These are phyloP conservation scores for Oncorhynchus clarkii DNA, from an alignment of 2,113 vertebrate species.

Conservation along the genomic window DNA sequence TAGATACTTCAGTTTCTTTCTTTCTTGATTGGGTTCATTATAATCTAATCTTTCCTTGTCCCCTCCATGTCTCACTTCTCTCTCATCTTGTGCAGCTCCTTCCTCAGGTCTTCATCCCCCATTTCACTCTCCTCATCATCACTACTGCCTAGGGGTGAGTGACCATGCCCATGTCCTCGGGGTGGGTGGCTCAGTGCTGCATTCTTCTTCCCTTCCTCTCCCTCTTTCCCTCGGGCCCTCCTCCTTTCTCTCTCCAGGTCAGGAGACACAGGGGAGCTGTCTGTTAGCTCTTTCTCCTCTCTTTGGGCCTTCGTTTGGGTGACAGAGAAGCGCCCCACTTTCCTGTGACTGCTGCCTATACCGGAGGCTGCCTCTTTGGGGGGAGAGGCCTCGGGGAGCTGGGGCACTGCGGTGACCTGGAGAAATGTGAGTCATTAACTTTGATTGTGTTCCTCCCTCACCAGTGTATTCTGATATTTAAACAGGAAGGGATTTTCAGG, in stretches of 20 bases:
- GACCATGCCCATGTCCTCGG: conserved; percentile 66
- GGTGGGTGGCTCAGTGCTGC: conserved; percentile 44
- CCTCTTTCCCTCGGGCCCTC: conserved; percentile 62
- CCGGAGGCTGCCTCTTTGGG: conserved; percentile 32
- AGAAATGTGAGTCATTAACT: background rate
- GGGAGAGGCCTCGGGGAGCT: conserved; percentile 54
- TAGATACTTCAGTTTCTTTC: background rate
- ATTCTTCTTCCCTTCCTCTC: conserved; percentile 66
- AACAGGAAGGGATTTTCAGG: background rate
- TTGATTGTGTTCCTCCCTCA: background rate
- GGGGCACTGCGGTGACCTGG: conserved; percentile 81
- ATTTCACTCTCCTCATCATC: conserved; percentile 85
- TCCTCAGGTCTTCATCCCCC: conserved; percentile 84
- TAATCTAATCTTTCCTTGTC: background rate
- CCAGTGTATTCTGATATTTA: background rate
- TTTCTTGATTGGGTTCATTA: no score
- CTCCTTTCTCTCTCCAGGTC: conserved; percentile 65
- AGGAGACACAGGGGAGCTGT: conserved; percentile 68
- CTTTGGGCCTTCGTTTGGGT: conserved; percentile 62
- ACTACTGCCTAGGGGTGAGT: conserved; percentile 83
- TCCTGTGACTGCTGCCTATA: conserved; percentile 58
- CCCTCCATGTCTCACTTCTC: conserved; percentile 78
- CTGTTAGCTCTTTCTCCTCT: conserved; percentile 53
- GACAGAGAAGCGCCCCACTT: conserved; percentile 77
- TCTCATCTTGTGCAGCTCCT: conserved; percentile 82